Base-by-base conservation (phyloP, 1,140 invertebrate species). In the Tribolium castaneum region DNA sequence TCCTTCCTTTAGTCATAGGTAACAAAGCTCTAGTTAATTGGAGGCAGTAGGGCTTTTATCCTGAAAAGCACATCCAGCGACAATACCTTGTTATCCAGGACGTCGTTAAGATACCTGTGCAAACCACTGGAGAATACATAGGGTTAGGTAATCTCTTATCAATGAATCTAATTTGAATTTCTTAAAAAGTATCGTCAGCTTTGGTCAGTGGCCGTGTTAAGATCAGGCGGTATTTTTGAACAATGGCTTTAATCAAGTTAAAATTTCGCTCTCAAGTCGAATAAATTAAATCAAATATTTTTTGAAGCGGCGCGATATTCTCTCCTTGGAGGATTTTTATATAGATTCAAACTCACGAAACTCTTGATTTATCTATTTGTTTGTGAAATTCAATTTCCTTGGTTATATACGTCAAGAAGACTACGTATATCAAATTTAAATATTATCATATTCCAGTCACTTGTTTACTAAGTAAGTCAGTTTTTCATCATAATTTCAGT, bases 281-380 rank as follows among this genome's bases (percentile, higher is more conserved):
- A 66, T 66, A 66, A 66, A 66, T 66, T 66, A 66, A 66, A 66
- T 66, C 59, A 66, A 66, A 66, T 66, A 35, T 66, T 66, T 66
- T 66, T 35, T 34, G 12, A n/a, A 62, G 30, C 22, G 14, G n/a
- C 10, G 30, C n/a, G 59, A 13, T 14, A 66, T 66, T 66, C 35
- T 66, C 30, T 66, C 59, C 59, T 66, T 14, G 34, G 59, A 66
- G 30, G 9, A 34, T 66, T 66, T 66, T 66, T 66, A 12, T 73
- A 73, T 30, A 73, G 16, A 73, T 73, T 54, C 71, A 73, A 73
- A 51, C 71, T 73, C 71, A 73, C 71, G 71, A 22, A 73, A 30
- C 71, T 73, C 72, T 75, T 75, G 72, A 75, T 75, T 75, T 75
- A 75, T 75, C 72, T 75, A 75, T 75, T 75, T 75, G 72, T 75